These are phyloP conservation scores for Dinocampus coccinellae DNA, from an alignment of 2,888 invertebrate genomes.

Conservation along the genomic window DNA sequence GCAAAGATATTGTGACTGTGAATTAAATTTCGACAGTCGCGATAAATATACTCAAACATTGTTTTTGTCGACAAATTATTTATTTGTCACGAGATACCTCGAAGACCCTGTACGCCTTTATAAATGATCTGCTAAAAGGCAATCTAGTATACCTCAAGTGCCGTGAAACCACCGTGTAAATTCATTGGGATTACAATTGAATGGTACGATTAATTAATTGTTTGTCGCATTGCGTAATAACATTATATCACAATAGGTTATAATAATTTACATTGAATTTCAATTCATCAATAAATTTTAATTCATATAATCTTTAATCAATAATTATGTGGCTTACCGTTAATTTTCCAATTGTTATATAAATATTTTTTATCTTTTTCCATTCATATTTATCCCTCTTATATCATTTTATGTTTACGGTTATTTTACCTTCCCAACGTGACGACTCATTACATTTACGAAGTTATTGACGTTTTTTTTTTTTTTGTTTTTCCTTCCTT, in stretches of 20 bases:
- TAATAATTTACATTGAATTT: constrained; percentile 2
- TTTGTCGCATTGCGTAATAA: constrained; percentile 42
- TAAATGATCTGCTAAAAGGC: constrained; percentile 44
- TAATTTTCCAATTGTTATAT: neutral
- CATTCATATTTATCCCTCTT: neutral
- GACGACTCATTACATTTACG: neutral
- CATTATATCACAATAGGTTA: constrained; percentile 41
- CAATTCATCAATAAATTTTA: neutral
- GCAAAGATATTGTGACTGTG: constrained; percentile 2
- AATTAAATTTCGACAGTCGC: constrained; percentile 19
- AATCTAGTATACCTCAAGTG: constrained; percentile 44
- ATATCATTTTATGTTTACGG: neutral
- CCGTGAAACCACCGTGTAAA: constrained; percentile 40
- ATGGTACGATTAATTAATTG: constrained; percentile 46
- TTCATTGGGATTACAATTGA: constrained; percentile 44
- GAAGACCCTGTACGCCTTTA: constrained; percentile 33
- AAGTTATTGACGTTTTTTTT: constrained; percentile 28
- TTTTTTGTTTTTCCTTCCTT: too few species aligned
- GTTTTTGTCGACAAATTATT: constrained; percentile 41
- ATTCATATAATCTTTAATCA: neutral
- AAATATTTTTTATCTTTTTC: neutral
- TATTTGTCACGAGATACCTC: constrained; percentile 43
- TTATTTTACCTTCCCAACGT: neutral
- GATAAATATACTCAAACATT: constrained; percentile 15
- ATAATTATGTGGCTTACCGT: neutral